phyloP scores from a whole-genome alignment of 2,113 vertebrate genomes.

The Formicarius rufipectus region DNA sequence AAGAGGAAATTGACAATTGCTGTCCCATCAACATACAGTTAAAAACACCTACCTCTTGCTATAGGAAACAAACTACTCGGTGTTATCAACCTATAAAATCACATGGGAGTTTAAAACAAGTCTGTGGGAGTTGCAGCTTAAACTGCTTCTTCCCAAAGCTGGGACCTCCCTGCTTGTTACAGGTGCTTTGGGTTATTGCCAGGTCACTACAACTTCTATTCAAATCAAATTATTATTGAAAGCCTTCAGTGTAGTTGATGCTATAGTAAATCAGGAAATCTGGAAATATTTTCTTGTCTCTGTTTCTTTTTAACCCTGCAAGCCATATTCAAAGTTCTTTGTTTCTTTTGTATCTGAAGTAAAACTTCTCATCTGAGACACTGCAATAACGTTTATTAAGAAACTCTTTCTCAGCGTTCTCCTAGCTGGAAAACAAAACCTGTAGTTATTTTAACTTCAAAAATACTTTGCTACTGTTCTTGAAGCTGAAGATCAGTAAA shows the following conservation, averaged over 20 bases:
- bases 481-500: not conserved
- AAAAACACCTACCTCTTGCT: not conserved
- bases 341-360: not conserved
- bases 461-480: not conserved
- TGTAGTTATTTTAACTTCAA: not conserved
- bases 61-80: not conserved
- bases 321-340: not conserved
- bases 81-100: not conserved
- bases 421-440: not conserved
- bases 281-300: not conserved
- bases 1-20: not conserved
- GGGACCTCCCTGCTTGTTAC: accelerated
- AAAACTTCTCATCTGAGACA: not conserved
- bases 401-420: not conserved
- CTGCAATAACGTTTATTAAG: not conserved
- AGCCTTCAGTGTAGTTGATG: not conserved
- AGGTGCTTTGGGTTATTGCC: not conserved
- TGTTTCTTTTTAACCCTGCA: not conserved
- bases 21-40: not conserved
- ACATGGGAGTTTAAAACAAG: accelerated
- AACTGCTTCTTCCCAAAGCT: not conserved
- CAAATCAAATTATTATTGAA: not conserved
- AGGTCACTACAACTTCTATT: not conserved
- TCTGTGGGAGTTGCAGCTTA: not conserved
- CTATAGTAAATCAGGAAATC: not conserved